A percentile compares a stretch with the other conserved stretches of the same genome.
These are phyloP conservation scores for Cassiopea xamachana DNA, from an alignment of 30 jellyfish, hydroid and myxozoan genomes.

Conservation along the genomic window DNA sequence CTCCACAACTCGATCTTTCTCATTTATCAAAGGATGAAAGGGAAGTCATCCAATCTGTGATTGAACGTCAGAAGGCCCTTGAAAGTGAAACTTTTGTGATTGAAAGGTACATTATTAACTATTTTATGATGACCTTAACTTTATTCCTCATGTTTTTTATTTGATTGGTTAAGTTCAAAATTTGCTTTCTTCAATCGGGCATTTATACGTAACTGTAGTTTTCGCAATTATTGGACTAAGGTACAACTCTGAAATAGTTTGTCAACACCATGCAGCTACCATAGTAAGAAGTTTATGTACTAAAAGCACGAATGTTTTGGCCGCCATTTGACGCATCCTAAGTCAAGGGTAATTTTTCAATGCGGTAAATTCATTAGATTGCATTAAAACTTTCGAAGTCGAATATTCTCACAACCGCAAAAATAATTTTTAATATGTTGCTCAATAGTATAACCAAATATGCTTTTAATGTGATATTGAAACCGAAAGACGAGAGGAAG, in stretches of 20 bases:
- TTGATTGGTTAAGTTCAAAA: background rate
- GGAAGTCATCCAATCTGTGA: constrained; percentile 75
- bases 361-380: background rate
- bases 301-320: background rate
- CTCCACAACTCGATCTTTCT: constrained; percentile 90
- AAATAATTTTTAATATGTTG: too few relatives aligned
- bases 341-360: background rate
- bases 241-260: background rate
- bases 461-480: background rate
- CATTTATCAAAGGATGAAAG: constrained; percentile 87
- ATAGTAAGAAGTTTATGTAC: background rate
- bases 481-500: background rate
- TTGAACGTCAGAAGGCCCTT: constrained; percentile 89
- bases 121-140: background rate
- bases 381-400: background rate
- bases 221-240: too few relatives aligned
- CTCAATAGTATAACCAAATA: background rate
- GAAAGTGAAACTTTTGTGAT: constrained; percentile 78
- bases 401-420: background rate
- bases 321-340: background rate
- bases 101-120: constrained; percentile 54
- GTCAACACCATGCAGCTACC: background rate
- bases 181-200: background rate
- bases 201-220: too few relatives aligned
- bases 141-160: background rate